Conservation (phyloP, 2,113 vertebrate genomes). For the Barnardius zonarius region DNA sequence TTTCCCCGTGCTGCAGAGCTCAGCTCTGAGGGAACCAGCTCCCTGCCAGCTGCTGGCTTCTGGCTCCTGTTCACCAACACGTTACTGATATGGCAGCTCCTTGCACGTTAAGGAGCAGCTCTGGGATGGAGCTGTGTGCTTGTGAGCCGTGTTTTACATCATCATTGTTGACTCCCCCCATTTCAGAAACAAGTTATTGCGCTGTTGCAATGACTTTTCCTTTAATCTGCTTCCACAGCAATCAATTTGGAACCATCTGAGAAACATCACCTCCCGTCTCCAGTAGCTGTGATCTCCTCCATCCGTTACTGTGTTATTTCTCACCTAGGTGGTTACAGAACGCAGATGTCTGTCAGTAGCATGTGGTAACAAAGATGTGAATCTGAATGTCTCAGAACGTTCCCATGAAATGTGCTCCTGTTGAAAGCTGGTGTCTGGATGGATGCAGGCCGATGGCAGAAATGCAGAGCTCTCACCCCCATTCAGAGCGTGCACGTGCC, state of each 20-base stretch:
- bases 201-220: background rate
- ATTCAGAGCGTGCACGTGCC: rapidly evolving
- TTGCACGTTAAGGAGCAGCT: background rate
- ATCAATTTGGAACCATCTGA: background rate
- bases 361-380: background rate
- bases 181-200: background rate
- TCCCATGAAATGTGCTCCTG: background rate
- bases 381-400: background rate
- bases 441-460: background rate
- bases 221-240: background rate
- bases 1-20: background rate
- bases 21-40: background rate
- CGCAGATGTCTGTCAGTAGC: background rate
- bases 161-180: background rate
- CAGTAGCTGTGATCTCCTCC: background rate
- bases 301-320: rapidly evolving
- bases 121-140: background rate
- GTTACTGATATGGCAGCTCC: background rate
- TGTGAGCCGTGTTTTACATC: background rate
- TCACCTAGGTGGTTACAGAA: background rate
- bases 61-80: rapidly evolving
- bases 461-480: background rate
- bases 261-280: background rate
- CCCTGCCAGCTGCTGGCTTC: background rate
- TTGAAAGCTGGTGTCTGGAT: background rate